Base-by-base conservation (phyloP, 2,888 invertebrate genomes). In the Glyphotaelius pellucidus region DNA sequence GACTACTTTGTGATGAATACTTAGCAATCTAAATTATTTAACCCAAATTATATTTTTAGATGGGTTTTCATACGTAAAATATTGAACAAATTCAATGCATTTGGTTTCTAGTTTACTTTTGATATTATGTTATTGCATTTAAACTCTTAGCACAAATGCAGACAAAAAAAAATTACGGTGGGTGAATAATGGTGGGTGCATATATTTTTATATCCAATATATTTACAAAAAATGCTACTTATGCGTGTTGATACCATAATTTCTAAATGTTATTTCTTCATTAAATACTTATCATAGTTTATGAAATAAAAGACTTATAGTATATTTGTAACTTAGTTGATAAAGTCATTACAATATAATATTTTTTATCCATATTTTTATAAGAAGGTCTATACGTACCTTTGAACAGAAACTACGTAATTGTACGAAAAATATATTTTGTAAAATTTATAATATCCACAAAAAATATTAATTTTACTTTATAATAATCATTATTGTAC, bases 291-390 rank as follows among this genome's bases (percentile, higher is more conserved):
- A 67, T n/a, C 67, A 67, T 67, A 67, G 67, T 67, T 83, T 83
- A 83, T 83, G 25, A 83, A 83, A 83, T 83, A 38, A 83, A 83
- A 83, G 83, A 83, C 83, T 83, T 83, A 83, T 83, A 83, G 83
- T 83, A 11, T 83, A 83, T 83, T 83, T 35, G 81, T 83, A 83
- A 38, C 11, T 32, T 83, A 25, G 25, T 35, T 83, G 32, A 11
- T 35, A 35, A 32, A 35, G 32, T 32, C 35, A 35, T 83, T 32
- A 31, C 25, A 9, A 32, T 83, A 15, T 32, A 83, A 83, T 83
- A 81, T 32, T 30, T 81, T 67, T 67, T 67, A 67, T 19, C 25
- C 67, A 67, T 67, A 67, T 67, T 67, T 67, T 67, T 67, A 67
- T 67, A 67, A 25, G n/a, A 67, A 4, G 67, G 67, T 67, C 67